Evolutionary conservation across 2,888 invertebrate genomes (phyloP), one percentile per base, ranked within the genome.

Genomic region (Lamellibrachia satsuma): DNA sequence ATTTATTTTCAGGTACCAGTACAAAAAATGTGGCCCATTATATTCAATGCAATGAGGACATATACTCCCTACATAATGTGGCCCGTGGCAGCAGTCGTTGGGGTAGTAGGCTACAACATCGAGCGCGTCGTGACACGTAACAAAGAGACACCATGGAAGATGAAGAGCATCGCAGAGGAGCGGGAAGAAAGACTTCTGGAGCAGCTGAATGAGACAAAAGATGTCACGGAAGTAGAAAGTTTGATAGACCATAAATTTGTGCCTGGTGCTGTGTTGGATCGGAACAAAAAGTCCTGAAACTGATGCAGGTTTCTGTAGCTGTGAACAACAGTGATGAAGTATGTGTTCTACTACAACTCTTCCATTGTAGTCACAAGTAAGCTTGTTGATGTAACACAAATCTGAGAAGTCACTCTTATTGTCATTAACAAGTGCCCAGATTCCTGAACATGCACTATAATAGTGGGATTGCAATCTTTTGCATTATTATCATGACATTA

Each of bases 41-140:
- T 98, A 75, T 96, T 98, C 95, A 97, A 97, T 93, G 97, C 98
- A 92, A 94, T 98, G 52, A 97, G 98, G 92, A 97, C 97, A 2
- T 98, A 98, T 96, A 98, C 98, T 0, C 98, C 98, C 0, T 98
- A 97, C 94, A 97, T 98, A 75, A 98, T 98, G 0, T 96, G 98
- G 90, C 99, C 99, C 0, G 97, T 98, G 94, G 98, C 98, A 0
- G 98, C 97, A 0, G 97, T 98, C 0, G 97, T 99, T 52, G 99
- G 99, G 6, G 97, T 98, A 92, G 97, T 99, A 95, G 99, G 99
- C 52, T 99, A 99, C 96, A 98, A 98, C 95, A 94, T 98, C 94
- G 99, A 99, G 97, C 95, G 96, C 92, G 93, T 95, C 52, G 92
- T 97, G 3, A 95, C 96, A 90, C 94, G 95, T 27, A 95, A 96